Evolutionary conservation across 1,140 invertebrate genomes (phyloP).

Genomic region (Drosophila melanogaster): Release_6_plus_ISO1_MT NT_033777.3:15205501-15206000

Average conservation of each 20-base stretch:
- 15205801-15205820: not conserved
- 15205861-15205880: not conserved
- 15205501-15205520: conserved; percentile 43
- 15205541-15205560: conserved; percentile 78
- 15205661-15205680: conserved; percentile 26
- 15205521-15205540: conserved; percentile 61
- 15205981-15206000: not conserved
- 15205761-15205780: conserved; percentile 1
- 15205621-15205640: conserved; percentile 10
- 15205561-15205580: conserved; percentile 9
- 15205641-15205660: not conserved
- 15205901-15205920: too few relatives aligned
- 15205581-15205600: conserved; percentile 12
- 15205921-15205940: not conserved
- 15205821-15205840: too few relatives aligned
- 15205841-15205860: not conserved
- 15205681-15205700: conserved; percentile 21
- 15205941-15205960: not conserved
- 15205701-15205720: conserved; percentile 13
- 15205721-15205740: conserved; percentile 10
- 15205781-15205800: not conserved
- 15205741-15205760: conserved; percentile 21
- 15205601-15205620: conserved; percentile 22
- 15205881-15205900: too few relatives aligned
- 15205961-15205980: not conserved